Evolutionary conservation across 2,888 invertebrate genomes (phyloP), one percentile per base, ranked within the genome.

Genomic region (Rotaria sp.): DNA sequence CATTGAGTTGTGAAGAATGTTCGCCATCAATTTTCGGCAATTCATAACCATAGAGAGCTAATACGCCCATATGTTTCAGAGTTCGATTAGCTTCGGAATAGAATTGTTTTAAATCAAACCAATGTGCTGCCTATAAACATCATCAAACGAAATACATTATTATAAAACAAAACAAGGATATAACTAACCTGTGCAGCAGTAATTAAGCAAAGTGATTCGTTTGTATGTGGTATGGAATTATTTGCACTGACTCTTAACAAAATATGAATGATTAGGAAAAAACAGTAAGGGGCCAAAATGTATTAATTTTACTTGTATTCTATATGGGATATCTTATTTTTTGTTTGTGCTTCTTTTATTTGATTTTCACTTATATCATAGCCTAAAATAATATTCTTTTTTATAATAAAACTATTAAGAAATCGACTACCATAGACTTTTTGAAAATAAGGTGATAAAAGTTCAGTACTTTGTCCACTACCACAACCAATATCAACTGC

Each of bases 401-500:
- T 24, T 52, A 4, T 24, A 52, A 52, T 2, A 13, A 10, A 30
- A n/a, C n/a, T 74, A 26, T 0, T n/a, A 41, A 45, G n/a, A 41
- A 4, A 45, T n/a, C n/a, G n/a, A 26, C n/a, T 45, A 80, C 80
- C 80, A 45, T 80, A 80, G 1, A 80, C 80, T 80, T 80, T 41
- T n/a, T 80, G 24, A 80, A 80, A 80, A 45, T 80, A 80, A 26
- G 45, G 45, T 45, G 80, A 80, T n/a, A 80, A 45, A 45, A 80
- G 26, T 80, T 80, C n/a, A 5, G 80, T 80, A 41, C 80, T 80
- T 45, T 80, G 80, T 80, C 80, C 80, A 41, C 41, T 45, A 45
- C 80, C 80, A 45, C 80, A 80, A n/a, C 80, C 80, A 80, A 80
- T n/a, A 80, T 80, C 80, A 80, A 15, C 45, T 45, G 80, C 80